Conservation (phyloP, 92 coral and sea anemone species). For the Zoanthus sociatus region DNA sequence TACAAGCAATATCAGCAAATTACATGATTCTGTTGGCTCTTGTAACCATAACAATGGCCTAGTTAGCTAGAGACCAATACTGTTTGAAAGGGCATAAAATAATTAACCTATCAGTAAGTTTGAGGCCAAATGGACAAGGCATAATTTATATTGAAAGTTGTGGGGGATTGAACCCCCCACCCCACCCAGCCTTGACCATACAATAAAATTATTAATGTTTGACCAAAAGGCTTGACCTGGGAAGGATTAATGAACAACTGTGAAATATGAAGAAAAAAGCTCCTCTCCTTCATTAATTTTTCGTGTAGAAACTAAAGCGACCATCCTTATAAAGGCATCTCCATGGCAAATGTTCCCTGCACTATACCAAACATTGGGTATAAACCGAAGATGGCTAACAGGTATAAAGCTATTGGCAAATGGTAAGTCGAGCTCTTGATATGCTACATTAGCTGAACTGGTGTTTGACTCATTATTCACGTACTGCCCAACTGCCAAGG, state of each 20-base stretch:
- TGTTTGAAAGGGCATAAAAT: too few species aligned
- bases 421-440: conserved; percentile 90
- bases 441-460: conserved; percentile 85
- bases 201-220: too few species aligned
- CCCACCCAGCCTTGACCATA: too few species aligned
- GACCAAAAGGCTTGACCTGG: too few species aligned
- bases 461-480: conserved; percentile 83
- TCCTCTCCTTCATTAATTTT: conserved; percentile 84
- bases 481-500: conserved; percentile 93
- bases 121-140: too few species aligned
- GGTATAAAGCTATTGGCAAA: conserved; percentile 48
- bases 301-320: conserved; percentile 80
- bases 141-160: too few species aligned
- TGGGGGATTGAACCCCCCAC: too few species aligned
- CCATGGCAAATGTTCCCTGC: conserved; percentile 76
- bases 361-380: conserved; percentile 95
- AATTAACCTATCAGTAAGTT: too few species aligned
- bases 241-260: conserved; percentile 67
- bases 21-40: too few species aligned
- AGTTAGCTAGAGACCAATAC: too few species aligned
- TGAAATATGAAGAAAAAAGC: conserved; percentile 94
- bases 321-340: conserved; percentile 75
- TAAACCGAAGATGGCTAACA: conserved; percentile 71
- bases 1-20: too few species aligned
- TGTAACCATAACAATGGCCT: too few species aligned